phyloP scores from a whole-genome alignment of 2,113 vertebrate species.

The Morone saxatilis region DNA sequence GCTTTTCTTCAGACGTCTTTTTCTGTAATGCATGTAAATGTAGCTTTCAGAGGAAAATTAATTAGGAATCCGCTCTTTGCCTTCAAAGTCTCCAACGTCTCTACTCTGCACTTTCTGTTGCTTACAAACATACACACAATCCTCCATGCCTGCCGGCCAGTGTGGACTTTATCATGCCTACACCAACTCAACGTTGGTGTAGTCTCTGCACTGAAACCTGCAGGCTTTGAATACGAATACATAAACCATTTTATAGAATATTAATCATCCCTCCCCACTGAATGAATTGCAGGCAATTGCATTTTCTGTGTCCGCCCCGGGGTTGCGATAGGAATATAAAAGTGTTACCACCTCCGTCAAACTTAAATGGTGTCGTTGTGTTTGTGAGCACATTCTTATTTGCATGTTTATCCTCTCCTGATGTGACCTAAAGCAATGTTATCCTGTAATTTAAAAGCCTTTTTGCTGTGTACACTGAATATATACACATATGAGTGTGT shows the following conservation, averaged over 20 bases:
- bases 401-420: constrained; percentile 53
- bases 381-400: constrained; percentile 51
- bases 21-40: constrained; percentile 63
- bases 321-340: constrained; percentile 56
- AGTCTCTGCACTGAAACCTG: constrained; percentile 55
- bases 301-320: constrained; percentile 45
- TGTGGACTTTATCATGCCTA: constrained; percentile 60
- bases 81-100: constrained; percentile 71
- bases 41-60: constrained; percentile 72
- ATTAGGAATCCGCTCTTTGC: constrained; percentile 74
- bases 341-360: constrained; percentile 51
- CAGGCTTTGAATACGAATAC: constrained; percentile 67
- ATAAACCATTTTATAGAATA: constrained; percentile 77
- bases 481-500: constrained; percentile 25
- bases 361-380: constrained; percentile 44
- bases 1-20: constrained; percentile 41
- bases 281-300: constrained; percentile 61
- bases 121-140: constrained; percentile 53
- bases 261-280: constrained; percentile 68
- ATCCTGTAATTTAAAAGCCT: constrained; percentile 24
- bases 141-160: constrained; percentile 62
- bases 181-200: constrained; percentile 59
- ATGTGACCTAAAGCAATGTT: constrained; percentile 57
- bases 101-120: constrained; percentile 54
- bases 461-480: constrained; percentile 19